Evolutionary conservation across 2,888 invertebrate species (phyloP).

Genomic region (Tinea semifulvella): DNA sequence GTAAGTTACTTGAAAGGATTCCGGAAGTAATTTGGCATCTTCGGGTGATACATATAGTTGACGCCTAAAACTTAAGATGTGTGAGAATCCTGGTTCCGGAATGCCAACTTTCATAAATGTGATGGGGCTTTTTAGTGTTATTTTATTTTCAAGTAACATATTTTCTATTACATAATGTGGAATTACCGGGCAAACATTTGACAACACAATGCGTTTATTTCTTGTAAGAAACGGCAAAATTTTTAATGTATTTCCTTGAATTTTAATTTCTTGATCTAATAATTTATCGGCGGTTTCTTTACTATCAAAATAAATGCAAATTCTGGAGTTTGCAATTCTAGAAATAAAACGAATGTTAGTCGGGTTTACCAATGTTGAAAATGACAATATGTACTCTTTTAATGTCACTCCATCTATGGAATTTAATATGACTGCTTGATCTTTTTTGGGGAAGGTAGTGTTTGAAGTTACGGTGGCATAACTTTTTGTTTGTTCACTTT

Average conservation of each 20-base stretch:
- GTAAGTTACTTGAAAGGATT: conserved; percentile 17
- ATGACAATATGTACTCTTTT: conserved; percentile 17
- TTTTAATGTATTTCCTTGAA: conserved; percentile 17
- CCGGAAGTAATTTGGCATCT: conserved; percentile 15
- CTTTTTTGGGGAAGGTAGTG: conserved; percentile 19
- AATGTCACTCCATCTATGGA: conserved; percentile 18
- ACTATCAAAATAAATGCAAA: conserved; percentile 18
- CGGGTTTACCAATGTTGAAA: conserved; percentile 14
- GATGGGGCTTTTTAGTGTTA: background rate
- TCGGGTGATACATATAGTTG: conserved; percentile 16
- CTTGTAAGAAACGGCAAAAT: conserved; percentile 20
- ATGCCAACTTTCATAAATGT: conserved; percentile 11
- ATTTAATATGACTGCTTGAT: conserved; percentile 20
- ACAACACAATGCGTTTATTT: conserved; percentile 21
- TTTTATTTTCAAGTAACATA: background rate
- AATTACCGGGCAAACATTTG: conserved; percentile 20
- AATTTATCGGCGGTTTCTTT: conserved; percentile 18
- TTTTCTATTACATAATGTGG: conserved; percentile 13
- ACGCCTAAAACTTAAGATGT: conserved; percentile 12
- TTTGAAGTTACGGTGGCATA: conserved; percentile 17
- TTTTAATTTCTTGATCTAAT: conserved; percentile 14
- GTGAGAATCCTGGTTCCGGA: conserved; percentile 5
- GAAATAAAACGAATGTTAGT: conserved; percentile 18
- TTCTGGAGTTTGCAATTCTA: conserved; percentile 18
- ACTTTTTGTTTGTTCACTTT: conserved; percentile 10